Percentiles rank a stretch among this genome's conserved stretches.
These are phyloP conservation scores for Peribatodes rhomboidaria DNA, from an alignment of 2,888 invertebrate species.

Conservation along the genomic window DNA sequence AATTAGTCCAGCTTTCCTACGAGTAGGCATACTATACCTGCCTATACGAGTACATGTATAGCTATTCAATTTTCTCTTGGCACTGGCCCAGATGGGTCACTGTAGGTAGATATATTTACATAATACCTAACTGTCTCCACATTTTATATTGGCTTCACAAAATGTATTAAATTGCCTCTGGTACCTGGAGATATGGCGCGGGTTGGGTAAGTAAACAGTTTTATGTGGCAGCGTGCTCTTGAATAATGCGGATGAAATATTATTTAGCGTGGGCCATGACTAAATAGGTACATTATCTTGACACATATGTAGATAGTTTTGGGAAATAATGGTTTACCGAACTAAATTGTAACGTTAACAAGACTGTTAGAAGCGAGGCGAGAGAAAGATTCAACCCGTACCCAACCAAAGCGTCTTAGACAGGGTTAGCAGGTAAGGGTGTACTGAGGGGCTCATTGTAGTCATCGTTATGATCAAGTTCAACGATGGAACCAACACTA, in stretches of 20 bases:
- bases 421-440: too few relatives aligned
- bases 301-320: too few relatives aligned
- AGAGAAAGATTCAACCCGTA: too few relatives aligned
- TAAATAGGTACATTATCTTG: not conserved
- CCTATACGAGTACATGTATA: slow-evolving; percentile 5
- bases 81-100: slow-evolving; percentile 33
- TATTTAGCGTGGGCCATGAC: not conserved
- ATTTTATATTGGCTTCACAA: slow-evolving; percentile 23
- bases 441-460: too few relatives aligned
- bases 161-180: slow-evolving; percentile 19
- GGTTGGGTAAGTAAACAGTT: slow-evolving; percentile 26
- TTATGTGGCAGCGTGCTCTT: slow-evolving; percentile 30
- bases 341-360: too few relatives aligned
- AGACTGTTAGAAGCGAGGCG: too few relatives aligned
- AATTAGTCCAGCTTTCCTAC: not conserved
- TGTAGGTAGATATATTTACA: slow-evolving; percentile 10
- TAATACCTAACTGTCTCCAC: slow-evolving; percentile 6
- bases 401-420: too few relatives aligned
- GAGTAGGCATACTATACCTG: not conserved
- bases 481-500: too few relatives aligned
- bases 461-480: too few relatives aligned
- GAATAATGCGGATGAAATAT: slow-evolving; percentile 26
- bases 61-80: slow-evolving; percentile 31
- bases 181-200: not conserved
- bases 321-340: too few relatives aligned